Evolutionary conservation across 2,797 vertebrate genomes (phyloP), one percentile per base, ranked within the genome.

Genomic region (Pangasius djambal): DNA sequence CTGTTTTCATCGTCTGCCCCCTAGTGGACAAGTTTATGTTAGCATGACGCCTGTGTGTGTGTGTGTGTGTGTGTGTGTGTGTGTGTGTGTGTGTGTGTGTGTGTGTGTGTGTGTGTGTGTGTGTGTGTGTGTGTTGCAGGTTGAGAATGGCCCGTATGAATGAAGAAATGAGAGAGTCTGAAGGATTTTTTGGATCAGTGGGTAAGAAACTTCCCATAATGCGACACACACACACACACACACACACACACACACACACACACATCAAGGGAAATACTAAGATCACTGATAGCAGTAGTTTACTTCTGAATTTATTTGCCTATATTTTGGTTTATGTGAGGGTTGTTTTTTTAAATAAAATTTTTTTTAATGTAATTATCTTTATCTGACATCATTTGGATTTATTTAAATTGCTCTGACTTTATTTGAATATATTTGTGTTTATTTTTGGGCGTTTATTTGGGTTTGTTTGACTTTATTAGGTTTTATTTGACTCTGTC

Each of bases 161-260:
- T n/a, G 96, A 97, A 40, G 96, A 97, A 92, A 97, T 97, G 96
- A 95, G 95, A 20, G 96, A 97, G 2, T 96, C 95, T 0, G 96
- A 97, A 13, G 95, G 95, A 20, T 91, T 92, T 7, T 96, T 96
- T 28, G 96, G 96, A 85, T 91, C 94, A 0, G 61, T 91, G 4
- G 96, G 96, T 97, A 16, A 89, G 89, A 40, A 81, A 1, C 20
- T 25, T 40, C 28, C 5, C 10, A 61, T 83, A 63, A 63, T 44
- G 44, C 6, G 44, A 44, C 44, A 44, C 44, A 44, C 44, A 6
- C 44, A 44, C 44, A 6, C 6, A 44, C 44, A 44, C 6, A 44
- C 50, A 8, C 75, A 28, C 22, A 28, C 70, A 44, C 69, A 70
- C 70, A 74, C 70, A 74, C 70, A 74, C 37, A 75, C 72, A 75